Evolutionary conservation across 2,888 invertebrate genomes (phyloP), one percentile per base, ranked within the genome.

Genomic region (Unio pictorum): DNA sequence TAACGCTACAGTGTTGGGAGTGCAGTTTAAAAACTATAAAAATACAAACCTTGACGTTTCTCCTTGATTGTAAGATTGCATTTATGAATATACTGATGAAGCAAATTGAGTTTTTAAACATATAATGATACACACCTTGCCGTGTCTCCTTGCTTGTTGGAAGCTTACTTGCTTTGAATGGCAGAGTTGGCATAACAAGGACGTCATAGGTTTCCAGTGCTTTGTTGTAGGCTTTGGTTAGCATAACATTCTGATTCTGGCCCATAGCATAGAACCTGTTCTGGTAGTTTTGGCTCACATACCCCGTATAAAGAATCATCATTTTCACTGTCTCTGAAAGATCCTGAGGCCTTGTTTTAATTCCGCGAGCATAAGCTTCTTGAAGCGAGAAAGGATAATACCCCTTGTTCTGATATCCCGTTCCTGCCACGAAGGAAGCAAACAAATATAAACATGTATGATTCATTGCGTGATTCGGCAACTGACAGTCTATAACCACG

Each of bases 161-260:
- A 8, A 81, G 66, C 55, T 71, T 75, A 1, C 73, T 57, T 17
- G 81, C 75, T 23, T 69, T 72, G 60, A 64, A 72, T 20, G 80
- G 73, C 34, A 81, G 57, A 15, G 86, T 86, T 20, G 86, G 86
- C 83, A 85, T 81, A 15, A 86, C 69, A 15, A 86, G 67, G 61
- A 84, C 83, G 62, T 86, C 85, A 71, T 76, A 82, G 30, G 75
- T 68, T 28, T 71, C 62, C 60, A 86, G 73, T 15, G 73, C 76
- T 18, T 76, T 66, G 58, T 86, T 75, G 61, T 86, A 85, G 5
- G 73, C 78, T 30, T 64, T 61, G 6, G 68, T 72, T 15, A 85
- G 66, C 11, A 65, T 63, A 26, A 69, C 61, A 11, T 67, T 55
- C 56, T 81, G 60, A 71, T 84, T 85, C 45, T 74, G 73, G 1